Percentiles rank a stretch among this genome's conserved stretches.
Evolutionary conservation across 1,140 invertebrate species (phyloP).

Genomic region (Anadara kagoshimensis): DNA sequence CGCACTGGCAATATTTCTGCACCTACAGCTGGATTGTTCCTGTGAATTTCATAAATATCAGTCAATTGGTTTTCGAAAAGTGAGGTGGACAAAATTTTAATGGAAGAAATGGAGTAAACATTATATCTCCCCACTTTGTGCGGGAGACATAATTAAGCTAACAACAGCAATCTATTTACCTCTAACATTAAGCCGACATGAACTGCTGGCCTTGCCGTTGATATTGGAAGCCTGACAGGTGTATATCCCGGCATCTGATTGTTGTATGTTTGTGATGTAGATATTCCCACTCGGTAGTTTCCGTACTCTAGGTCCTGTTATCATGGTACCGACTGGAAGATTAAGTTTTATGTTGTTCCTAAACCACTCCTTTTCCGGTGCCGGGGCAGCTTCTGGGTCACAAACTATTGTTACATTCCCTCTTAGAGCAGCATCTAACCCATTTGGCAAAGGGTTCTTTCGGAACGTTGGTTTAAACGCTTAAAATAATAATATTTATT

Average conservation of each 20-base stretch:
- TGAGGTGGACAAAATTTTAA: no score
- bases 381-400: constrained; percentile 94
- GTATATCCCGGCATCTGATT: constrained; percentile 56
- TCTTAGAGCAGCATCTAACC: constrained; percentile 91
- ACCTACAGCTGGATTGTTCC: no score
- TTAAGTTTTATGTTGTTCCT: constrained; percentile 79
- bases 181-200: constrained; percentile 5
- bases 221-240: constrained; percentile 62
- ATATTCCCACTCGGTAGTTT: constrained; percentile 58
- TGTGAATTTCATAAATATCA: no score
- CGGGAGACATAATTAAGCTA: no score
- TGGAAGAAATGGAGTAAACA: no score
- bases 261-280: constrained; percentile 43
- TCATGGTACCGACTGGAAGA: constrained; percentile 17
- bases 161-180: background rate
- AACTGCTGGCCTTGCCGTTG: constrained; percentile 3
- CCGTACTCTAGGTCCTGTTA: background rate
- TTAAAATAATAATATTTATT: constrained; percentile 66
- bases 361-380: constrained; percentile 85
- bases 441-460: constrained; percentile 89
- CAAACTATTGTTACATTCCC: constrained; percentile 95
- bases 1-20: no score
- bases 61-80: no score
- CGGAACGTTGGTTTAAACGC: constrained; percentile 92
- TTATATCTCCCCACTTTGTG: no score